These are phyloP conservation scores for Leucoma salicis DNA, from an alignment of 2,888 invertebrate genomes.

Conservation along the genomic window DNA sequence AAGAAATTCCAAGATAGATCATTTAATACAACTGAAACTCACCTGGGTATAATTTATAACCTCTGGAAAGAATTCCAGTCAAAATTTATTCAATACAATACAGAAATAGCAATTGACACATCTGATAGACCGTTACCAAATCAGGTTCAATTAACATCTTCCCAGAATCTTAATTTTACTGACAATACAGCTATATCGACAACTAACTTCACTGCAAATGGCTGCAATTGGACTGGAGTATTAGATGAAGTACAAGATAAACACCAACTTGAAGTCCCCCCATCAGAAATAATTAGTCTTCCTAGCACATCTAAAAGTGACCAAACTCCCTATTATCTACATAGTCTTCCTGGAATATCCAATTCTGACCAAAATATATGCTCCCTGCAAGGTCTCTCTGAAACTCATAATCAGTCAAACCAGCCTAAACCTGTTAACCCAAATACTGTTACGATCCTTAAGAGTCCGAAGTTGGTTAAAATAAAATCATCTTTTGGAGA, in stretches of 20 bases:
- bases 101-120: constrained; percentile 1
- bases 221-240: not conserved
- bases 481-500: constrained; percentile 8
- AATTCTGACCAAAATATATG: constrained; percentile 2
- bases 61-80: constrained; percentile 6
- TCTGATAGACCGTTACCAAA: constrained; percentile 2
- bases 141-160: too few species aligned
- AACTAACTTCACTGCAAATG: constrained; percentile 3
- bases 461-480: constrained; percentile 6
- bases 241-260: constrained; percentile 1
- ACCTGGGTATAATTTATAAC: too few species aligned
- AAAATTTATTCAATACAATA: constrained; percentile 2
- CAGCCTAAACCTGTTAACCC: constrained; percentile 4
- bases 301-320: constrained; percentile 7
- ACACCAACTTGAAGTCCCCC: constrained; percentile 2
- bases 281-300: not conserved
- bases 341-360: constrained; percentile 2
- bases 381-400: not conserved
- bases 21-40: too few species aligned
- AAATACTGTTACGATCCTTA: constrained; percentile 1
- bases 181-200: too few species aligned
- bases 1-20: too few species aligned
- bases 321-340: not conserved
- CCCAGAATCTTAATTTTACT: too few species aligned
- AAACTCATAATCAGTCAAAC: constrained; percentile 2